Evolutionary conservation across 2,113 vertebrate species (phyloP), one percentile per base, ranked within the genome.

Genomic region (Sinocyclocheilus grahami): DNA sequence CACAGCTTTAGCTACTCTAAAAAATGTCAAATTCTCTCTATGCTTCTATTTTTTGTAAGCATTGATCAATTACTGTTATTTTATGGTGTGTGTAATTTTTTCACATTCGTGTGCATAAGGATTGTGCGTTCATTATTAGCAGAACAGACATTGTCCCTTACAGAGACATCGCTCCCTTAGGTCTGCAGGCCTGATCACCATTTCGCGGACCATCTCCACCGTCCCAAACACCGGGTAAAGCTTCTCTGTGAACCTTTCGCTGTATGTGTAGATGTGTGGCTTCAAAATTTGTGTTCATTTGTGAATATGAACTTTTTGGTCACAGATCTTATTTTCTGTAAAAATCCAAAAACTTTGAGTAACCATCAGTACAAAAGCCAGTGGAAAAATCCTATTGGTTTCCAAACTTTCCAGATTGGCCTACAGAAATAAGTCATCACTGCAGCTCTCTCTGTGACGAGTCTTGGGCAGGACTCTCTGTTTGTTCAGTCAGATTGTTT

Each of bases 191-290:
- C 92, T 87, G 78, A 95, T 91, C 87, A 89, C 88, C 93, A 95
- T 91, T 60, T 94, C 93, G 53, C 83, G 92, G 42, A 94, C 87
- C 86, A 94, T 89, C 91, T 95, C 95, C 90, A 94, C 94, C 0
- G 95, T 95, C 63, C 95, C 94, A 10, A 95, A 95, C 72, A 95
- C 77, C 0, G 95, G 95, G 90, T 84, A 91, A n/a, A 96, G 91
- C 85, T 91, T 89, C 92, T 95, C 94, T 1, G 91, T 93, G 92
- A 96, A 95, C 65, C 30, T 92, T 67, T 93, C 92, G 14, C 86
- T 93, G 92, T 90, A 96, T 37, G 95, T 96, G 93, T 93, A 95
- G 74, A 96, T 84, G 87, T 96, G 95, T n/a, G 65, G 27, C 65
- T 67, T 67, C 5, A 67, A 67, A 67, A 33, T 33, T 14, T 30